phyloP scores from a whole-genome alignment of 2,113 vertebrate species.

The Nanorana parkeri region DNA sequence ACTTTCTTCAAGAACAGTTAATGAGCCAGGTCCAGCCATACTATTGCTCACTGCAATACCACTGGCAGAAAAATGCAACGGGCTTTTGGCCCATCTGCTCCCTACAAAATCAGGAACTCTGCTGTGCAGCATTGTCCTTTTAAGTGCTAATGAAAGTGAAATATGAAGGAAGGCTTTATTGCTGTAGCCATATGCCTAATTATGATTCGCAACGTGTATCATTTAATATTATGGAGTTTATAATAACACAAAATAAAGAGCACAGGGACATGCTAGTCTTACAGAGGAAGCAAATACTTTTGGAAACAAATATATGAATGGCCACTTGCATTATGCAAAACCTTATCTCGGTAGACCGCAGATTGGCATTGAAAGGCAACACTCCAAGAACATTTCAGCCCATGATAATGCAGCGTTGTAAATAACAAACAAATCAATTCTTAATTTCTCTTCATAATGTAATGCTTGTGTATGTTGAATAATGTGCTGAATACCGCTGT shows the following conservation, averaged over 20 bases:
- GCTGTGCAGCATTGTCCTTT: not conserved
- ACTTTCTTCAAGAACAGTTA: no score
- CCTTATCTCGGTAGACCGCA: constrained; percentile 16
- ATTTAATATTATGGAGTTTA: not conserved
- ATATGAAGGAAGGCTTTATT: not conserved
- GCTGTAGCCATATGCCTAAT: not conserved
- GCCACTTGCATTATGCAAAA: not conserved
- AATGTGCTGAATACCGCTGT: constrained; percentile 25
- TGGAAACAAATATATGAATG: constrained; percentile 5
- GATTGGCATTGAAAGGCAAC: not conserved
- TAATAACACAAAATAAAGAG: constrained; percentile 22
- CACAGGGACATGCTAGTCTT: not conserved
- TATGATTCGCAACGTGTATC: not conserved
- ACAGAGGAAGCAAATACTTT: not conserved
- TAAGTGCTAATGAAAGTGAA: not conserved
- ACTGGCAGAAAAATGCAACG: not conserved
- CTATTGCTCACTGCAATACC: not conserved
- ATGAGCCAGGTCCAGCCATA: not conserved
- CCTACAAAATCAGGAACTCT: not conserved
- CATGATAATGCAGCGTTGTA: constrained; percentile 16
- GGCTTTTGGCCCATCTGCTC: not conserved
- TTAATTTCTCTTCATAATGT: constrained; percentile 37
- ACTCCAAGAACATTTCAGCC: constrained; percentile 14
- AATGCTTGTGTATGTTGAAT: constrained; percentile 36
- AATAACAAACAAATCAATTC: constrained; percentile 42